Percentiles rank a stretch among this genome's conserved stretches.
Evolutionary conservation across 2,888 invertebrate genomes (phyloP).

Genomic region (Phortica magna): DNA sequence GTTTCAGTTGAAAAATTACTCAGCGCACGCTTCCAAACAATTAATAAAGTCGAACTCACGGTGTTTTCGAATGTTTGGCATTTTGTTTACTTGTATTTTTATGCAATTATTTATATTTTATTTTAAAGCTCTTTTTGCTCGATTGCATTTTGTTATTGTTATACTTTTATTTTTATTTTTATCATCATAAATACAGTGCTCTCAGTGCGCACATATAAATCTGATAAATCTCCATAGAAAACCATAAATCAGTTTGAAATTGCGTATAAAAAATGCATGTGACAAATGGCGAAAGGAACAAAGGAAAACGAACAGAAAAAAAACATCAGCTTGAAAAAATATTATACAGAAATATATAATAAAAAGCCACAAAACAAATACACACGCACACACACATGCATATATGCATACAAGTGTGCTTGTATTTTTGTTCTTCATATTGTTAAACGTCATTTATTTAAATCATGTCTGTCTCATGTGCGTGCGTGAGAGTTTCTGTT

Average conservation of each 20-base stretch:
- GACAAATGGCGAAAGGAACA: constrained; percentile 61
- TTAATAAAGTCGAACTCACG: background rate
- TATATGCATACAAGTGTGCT: background rate
- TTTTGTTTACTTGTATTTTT: background rate
- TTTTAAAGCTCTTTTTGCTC: background rate
- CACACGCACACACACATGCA: background rate
- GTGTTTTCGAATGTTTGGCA: background rate
- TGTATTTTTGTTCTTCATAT: background rate
- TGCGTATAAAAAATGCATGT: constrained; percentile 63
- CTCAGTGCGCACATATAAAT: constrained; percentile 18
- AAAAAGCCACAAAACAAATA: background rate
- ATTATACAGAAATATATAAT: background rate
- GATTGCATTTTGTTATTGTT: background rate
- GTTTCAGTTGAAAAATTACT: background rate
- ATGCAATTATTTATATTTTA: background rate
- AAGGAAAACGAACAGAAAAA: constrained; percentile 1
- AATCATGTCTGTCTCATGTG: background rate
- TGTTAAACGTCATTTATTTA: background rate
- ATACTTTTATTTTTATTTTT: background rate
- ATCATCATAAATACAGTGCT: too few relatives aligned
- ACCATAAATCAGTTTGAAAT: constrained; percentile 24
- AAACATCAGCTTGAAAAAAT: background rate
- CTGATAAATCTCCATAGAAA: constrained; percentile 28
- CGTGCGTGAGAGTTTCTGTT: background rate
- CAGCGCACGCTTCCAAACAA: constrained; percentile 5